Percentiles rank a stretch among this genome's conserved stretches.
These are phyloP conservation scores for Chrysoperla carnea DNA, from an alignment of 1,140 invertebrate genomes.

Conservation along the genomic window DNA sequence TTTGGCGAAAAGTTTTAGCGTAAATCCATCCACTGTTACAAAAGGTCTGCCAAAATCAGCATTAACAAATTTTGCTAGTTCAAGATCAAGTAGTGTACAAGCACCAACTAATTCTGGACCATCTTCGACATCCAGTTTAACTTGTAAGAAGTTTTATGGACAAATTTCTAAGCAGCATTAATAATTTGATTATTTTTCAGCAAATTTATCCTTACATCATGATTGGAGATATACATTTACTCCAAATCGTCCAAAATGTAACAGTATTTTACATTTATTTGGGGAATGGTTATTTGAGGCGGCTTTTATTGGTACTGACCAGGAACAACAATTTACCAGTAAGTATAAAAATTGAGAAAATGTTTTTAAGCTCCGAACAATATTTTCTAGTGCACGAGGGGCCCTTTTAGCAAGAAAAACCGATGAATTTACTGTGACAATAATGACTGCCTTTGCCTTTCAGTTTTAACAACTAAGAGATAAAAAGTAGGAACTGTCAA, in stretches of 20 bases:
- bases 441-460: no score
- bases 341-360: conserved; percentile 26
- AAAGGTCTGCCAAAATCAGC: conserved; percentile 50
- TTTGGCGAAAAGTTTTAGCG: conserved; percentile 78
- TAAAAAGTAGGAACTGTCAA: no score
- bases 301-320: conserved; percentile 65
- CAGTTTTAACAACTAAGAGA: no score
- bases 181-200: conserved; percentile 14
- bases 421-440: no score
- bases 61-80: conserved; percentile 54
- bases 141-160: conserved; percentile 29
- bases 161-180: conserved; percentile 2
- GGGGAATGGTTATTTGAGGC: conserved; percentile 96
- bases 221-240: conserved; percentile 44
- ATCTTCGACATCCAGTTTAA: conserved; percentile 42
- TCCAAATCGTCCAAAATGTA: conserved; percentile 66
- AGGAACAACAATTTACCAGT: conserved; percentile 22
- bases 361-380: neutral
- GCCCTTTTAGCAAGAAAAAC: no score
- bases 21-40: conserved; percentile 41
- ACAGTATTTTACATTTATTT: conserved; percentile 86
- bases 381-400: no score
- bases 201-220: conserved; percentile 30
- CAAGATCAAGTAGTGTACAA: conserved; percentile 36
- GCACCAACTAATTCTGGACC: conserved; percentile 52